These are phyloP conservation scores for Coenonympha glycerion DNA, from an alignment of 2,888 invertebrate genomes.

Conservation along the genomic window DNA sequence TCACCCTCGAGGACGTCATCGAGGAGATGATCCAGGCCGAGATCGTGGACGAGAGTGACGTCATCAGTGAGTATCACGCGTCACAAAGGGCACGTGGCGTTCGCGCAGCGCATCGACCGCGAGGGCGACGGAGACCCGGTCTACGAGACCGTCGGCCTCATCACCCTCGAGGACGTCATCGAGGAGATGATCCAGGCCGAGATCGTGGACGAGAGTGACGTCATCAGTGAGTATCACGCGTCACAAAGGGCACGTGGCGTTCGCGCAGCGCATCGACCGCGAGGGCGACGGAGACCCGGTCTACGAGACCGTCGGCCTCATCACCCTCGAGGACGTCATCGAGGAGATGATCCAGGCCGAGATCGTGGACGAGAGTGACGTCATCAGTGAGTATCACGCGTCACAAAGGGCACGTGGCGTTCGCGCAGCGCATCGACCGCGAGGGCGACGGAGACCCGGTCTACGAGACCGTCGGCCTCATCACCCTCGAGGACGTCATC, in stretches of 20 bases:
- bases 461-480: constrained; percentile 95
- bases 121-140: constrained; percentile 96
- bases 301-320: constrained; percentile 95
- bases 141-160: constrained; percentile 95
- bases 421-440: constrained; percentile 85
- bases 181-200: constrained; percentile 99
- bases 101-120: constrained; percentile 85
- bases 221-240: constrained; percentile 84
- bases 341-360: constrained; percentile 99
- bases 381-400: constrained; percentile 84
- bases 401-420: constrained; percentile 75
- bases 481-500: constrained; percentile 98
- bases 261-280: constrained; percentile 85
- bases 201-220: constrained; percentile 99
- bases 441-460: constrained; percentile 96
- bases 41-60: constrained; percentile 99
- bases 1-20: constrained; percentile 98
- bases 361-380: constrained; percentile 99
- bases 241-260: constrained; percentile 75
- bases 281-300: constrained; percentile 96
- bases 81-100: constrained; percentile 75
- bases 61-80: constrained; percentile 84
- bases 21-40: constrained; percentile 99
- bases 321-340: constrained; percentile 98
- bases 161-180: constrained; percentile 98